Evolutionary conservation across 2,113 vertebrate genomes (phyloP).

Genomic region (Panthera uncia): DNA sequence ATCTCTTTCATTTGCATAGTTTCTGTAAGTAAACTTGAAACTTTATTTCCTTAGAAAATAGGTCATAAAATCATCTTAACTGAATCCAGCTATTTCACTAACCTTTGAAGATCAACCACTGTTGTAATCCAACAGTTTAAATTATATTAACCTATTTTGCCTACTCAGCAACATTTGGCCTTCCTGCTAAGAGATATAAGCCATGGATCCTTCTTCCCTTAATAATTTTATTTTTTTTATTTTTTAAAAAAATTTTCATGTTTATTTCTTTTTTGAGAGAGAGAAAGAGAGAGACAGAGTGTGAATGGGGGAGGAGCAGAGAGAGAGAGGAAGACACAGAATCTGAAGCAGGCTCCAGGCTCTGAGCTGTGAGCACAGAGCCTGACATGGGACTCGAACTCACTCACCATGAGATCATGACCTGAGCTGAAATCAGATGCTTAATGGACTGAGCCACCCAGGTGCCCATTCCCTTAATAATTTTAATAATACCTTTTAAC

Average conservation of each 20-base stretch:
- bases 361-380: too few species aligned
- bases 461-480: background rate
- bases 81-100: background rate
- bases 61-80: conserved; percentile 49
- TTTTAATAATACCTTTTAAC: background rate
- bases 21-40: conserved; percentile 58
- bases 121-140: background rate
- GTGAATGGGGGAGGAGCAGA: too few species aligned
- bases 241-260: too few species aligned
- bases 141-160: background rate
- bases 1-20: conserved; percentile 45
- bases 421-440: too few species aligned
- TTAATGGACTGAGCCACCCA: too few species aligned
- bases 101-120: background rate
- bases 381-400: too few species aligned
- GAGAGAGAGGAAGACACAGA: too few species aligned
- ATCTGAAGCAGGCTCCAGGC: too few species aligned
- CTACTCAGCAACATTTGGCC: background rate
- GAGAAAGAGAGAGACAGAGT: too few species aligned
- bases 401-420: too few species aligned
- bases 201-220: background rate
- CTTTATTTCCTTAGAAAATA: conserved; percentile 62
- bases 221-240: background rate
- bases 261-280: too few species aligned
- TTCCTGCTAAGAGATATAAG: background rate